Evolutionary conservation across 2,888 invertebrate species (phyloP).

Genomic region (Orgyia antiqua): DNA sequence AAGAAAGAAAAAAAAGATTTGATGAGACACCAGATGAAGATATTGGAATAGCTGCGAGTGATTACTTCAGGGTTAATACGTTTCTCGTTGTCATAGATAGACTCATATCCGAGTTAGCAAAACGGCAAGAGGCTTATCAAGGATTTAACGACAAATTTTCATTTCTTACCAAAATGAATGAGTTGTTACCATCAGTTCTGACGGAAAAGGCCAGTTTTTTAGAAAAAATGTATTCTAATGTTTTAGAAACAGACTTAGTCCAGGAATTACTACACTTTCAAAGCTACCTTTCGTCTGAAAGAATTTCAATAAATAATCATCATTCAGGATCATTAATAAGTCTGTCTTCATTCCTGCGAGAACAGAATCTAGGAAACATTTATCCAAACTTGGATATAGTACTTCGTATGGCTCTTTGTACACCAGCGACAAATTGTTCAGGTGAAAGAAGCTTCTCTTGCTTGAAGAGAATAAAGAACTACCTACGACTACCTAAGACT

Average conservation of each 20-base stretch:
- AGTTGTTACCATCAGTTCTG: not conserved
- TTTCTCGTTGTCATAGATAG: slow-evolving; percentile 7
- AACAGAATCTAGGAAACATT: too few species aligned
- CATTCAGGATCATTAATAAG: too few species aligned
- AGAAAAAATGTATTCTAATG: slow-evolving; percentile 4
- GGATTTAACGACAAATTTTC: slow-evolving; percentile 2
- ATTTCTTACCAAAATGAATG: slow-evolving; percentile 12
- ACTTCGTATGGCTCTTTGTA: too few species aligned
- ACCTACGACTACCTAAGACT: too few species aligned
- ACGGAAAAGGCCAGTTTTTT: slow-evolving; percentile 2
- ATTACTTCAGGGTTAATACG: slow-evolving; percentile 7
- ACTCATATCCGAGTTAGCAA: slow-evolving; percentile 1
- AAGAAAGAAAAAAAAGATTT: slow-evolving; percentile 1
- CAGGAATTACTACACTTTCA: not conserved
- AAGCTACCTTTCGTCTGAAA: too few species aligned
- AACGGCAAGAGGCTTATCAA: not conserved
- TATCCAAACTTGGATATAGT: too few species aligned
- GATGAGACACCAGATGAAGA: slow-evolving; percentile 2
- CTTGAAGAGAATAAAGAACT: too few species aligned
- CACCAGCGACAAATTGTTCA: too few species aligned
- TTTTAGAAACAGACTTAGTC: slow-evolving; percentile 10
- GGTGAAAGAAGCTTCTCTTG: too few species aligned
- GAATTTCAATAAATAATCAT: too few species aligned
- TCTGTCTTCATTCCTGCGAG: too few species aligned
- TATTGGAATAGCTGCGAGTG: slow-evolving; percentile 4